These are phyloP conservation scores for Musca domestica DNA, from an alignment of 1,140 invertebrate species.

Conservation along the genomic window DNA sequence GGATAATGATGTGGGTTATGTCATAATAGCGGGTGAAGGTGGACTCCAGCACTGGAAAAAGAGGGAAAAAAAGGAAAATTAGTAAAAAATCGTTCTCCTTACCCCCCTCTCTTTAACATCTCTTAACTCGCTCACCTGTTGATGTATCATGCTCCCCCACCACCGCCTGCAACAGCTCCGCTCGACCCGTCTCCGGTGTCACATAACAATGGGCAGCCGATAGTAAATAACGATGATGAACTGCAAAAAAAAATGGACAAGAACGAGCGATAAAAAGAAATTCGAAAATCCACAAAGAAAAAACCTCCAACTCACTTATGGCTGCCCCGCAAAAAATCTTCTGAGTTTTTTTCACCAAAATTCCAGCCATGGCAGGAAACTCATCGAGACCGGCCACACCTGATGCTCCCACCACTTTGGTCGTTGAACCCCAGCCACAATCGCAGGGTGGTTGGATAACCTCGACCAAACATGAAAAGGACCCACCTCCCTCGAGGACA, in stretches of 20 bases:
- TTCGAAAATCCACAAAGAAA: background rate
- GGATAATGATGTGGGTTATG: conserved; percentile 35
- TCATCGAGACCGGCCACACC: conserved; percentile 38
- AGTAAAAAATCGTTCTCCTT: background rate
- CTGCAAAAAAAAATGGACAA: conserved; percentile 27
- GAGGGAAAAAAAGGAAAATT: background rate
- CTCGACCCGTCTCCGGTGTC: conserved; percentile 33
- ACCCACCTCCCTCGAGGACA: conserved; percentile 32
- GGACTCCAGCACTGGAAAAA: conserved; percentile 35
- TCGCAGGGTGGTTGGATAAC: conserved; percentile 37
- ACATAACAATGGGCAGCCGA: conserved; percentile 49
- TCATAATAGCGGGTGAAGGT: conserved; percentile 40
- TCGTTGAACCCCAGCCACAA: conserved; percentile 42
- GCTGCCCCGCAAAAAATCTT: conserved; percentile 49
- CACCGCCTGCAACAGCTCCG: conserved; percentile 35
- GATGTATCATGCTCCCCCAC: conserved; percentile 48
- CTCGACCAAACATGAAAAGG: conserved; percentile 46
- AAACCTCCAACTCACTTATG: conserved; percentile 40
- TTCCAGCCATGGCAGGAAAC: conserved; percentile 49
- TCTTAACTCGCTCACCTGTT: conserved; percentile 27
- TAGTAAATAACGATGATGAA: conserved; percentile 45
- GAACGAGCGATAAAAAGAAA: background rate
- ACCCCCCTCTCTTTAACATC: too few species aligned
- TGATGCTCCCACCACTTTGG: conserved; percentile 37
- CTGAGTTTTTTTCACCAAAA: conserved; percentile 37